Conservation (phyloP, 2,113 vertebrate genomes). For the Salvelinus sp. region DNA sequence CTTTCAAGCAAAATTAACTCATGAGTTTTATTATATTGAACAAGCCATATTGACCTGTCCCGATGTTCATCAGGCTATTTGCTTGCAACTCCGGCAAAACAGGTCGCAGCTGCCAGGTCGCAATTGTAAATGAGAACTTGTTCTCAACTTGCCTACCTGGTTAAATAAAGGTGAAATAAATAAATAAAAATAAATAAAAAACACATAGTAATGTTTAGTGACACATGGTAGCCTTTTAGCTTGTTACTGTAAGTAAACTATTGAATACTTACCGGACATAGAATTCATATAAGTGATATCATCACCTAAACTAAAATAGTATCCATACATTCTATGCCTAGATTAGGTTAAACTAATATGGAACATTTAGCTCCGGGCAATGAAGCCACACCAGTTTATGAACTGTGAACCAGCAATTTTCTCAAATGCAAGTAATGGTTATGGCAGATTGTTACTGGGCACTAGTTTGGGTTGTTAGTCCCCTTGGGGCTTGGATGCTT, state of each 20-base stretch:
- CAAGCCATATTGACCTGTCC: background rate
- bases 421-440: constrained; percentile 27
- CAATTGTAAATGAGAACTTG: too few species aligned
- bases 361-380: too few species aligned
- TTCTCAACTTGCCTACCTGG: too few species aligned
- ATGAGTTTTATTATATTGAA: constrained; percentile 16
- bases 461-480: constrained; percentile 41
- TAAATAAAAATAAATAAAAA: background rate
- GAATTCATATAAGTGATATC: background rate
- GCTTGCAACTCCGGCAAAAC: background rate
- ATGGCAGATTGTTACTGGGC: constrained; percentile 14
- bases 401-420: constrained; percentile 2
- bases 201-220: background rate
- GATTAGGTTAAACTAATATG: too few species aligned
- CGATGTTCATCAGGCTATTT: constrained; percentile 2
- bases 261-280: background rate
- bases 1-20: background rate
- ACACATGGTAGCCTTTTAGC: background rate
- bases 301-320: background rate
- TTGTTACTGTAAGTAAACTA: background rate
- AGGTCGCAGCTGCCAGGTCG: too few species aligned
- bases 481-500: constrained; percentile 35
- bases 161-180: too few species aligned
- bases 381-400: too few species aligned
- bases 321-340: too few species aligned